phyloP scores from a whole-genome alignment of 35 echinoderm and acorn worm species.

The Apostichopus japonicus region DNA sequence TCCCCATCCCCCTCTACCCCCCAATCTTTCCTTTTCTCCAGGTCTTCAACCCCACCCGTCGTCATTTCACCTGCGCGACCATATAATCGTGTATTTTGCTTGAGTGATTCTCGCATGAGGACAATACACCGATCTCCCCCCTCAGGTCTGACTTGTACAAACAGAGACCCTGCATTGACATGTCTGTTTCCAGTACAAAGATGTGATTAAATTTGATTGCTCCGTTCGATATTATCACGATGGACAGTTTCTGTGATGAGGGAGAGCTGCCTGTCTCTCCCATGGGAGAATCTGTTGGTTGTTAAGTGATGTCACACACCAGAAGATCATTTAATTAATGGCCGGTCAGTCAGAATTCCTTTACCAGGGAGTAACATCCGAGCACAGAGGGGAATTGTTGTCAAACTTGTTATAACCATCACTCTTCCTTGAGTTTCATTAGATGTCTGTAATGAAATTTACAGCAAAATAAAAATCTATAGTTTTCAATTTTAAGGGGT shows the following conservation, averaged over 20 bases:
- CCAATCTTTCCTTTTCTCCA: too few species aligned
- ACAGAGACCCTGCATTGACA: not conserved
- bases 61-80: too few species aligned
- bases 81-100: too few species aligned
- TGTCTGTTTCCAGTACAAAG: not conserved
- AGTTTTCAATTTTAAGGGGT: not conserved
- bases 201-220: not conserved
- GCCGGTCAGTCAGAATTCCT: not conserved
- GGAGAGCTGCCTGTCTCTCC: not conserved
- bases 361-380: not conserved
- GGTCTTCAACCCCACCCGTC: too few species aligned
- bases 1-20: too few species aligned
- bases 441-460: not conserved
- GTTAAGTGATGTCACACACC: not conserved
- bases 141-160: too few species aligned
- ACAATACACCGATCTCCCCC: too few species aligned
- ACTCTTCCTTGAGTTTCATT: not conserved
- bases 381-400: not conserved
- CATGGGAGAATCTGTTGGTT: not conserved
- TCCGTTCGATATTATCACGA: not conserved
- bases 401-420: not conserved
- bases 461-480: constrained; percentile 1
- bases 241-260: not conserved
- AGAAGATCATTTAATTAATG: not conserved
- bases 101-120: too few species aligned